A percentile compares a stretch with the other conserved stretches of the same genome.
These are phyloP conservation scores for Tenthredo amoena DNA, from an alignment of 2,888 invertebrate species.

Conservation along the genomic window DNA sequence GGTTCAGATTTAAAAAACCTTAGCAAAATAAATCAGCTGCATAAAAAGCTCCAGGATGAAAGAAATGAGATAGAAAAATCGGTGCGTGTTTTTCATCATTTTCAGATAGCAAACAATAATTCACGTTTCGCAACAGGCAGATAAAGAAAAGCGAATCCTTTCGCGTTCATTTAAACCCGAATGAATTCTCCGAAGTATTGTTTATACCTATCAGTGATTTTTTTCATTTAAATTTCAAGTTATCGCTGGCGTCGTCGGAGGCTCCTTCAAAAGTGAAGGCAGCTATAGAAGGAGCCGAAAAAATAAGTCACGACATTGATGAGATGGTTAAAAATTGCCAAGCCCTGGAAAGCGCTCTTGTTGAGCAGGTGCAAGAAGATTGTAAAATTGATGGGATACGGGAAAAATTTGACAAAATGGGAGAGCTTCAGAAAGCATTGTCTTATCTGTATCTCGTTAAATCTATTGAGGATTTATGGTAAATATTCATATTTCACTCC, in stretches of 20 bases:
- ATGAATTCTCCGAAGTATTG: not conserved
- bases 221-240: conserved; percentile 76
- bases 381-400: conserved; percentile 80
- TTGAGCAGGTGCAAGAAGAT: conserved; percentile 70
- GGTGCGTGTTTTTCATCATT: conserved; percentile 69
- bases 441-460: conserved; percentile 86
- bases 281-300: conserved; percentile 83
- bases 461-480: conserved; percentile 87
- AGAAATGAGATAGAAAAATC: conserved; percentile 77
- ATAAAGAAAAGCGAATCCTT: not conserved
- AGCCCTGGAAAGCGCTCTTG: conserved; percentile 74
- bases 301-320: conserved; percentile 77
- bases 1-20: conserved; percentile 80
- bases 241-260: conserved; percentile 83
- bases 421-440: conserved; percentile 80
- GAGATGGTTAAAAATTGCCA: conserved; percentile 78
- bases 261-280: conserved; percentile 83
- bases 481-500: conserved; percentile 55
- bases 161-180: too few relatives aligned
- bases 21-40: conserved; percentile 79
- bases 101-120: not conserved
- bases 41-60: conserved; percentile 75
- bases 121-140: not conserved
- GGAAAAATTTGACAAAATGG: conserved; percentile 81
- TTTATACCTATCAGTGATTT: conserved; percentile 1